Evolutionary conservation across 2,888 invertebrate genomes (phyloP).

Genomic region (Nemotelus pantherinus): DNA sequence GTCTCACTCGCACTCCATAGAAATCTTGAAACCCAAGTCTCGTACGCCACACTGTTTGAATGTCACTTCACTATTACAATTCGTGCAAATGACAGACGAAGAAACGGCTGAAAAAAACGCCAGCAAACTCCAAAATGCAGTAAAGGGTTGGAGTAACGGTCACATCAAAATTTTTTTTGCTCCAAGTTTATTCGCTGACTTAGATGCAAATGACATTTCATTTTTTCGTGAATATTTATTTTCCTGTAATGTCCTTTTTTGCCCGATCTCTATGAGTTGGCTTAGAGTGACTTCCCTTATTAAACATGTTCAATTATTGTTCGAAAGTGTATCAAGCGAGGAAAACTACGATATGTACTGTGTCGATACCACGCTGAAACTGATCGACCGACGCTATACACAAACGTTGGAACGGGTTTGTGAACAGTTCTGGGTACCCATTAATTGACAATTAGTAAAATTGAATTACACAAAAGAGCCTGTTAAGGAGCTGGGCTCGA

Average conservation of each 20-base stretch:
- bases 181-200: neutral
- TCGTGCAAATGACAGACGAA: slow-evolving; percentile 1
- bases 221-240: neutral
- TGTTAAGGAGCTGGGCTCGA: too few species aligned
- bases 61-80: slow-evolving; percentile 9
- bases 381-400: too few species aligned
- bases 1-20: neutral
- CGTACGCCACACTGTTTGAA: slow-evolving; percentile 3
- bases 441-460: too few species aligned
- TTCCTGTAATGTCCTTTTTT: neutral
- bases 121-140: slow-evolving; percentile 1
- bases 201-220: slow-evolving; percentile 1
- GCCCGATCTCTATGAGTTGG: neutral
- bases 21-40: slow-evolving; percentile 12
- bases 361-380: too few species aligned
- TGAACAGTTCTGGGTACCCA: too few species aligned
- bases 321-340: slow-evolving; percentile 1
- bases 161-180: neutral
- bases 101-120: neutral
- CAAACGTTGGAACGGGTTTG: too few species aligned
- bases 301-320: neutral
- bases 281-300: neutral
- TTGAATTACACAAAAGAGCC: too few species aligned
- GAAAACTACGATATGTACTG: neutral
- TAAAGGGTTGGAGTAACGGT: slow-evolving; percentile 1